Conservation (phyloP, 2,797 vertebrate genomes). For the Parotocinclus haroldoi region DNA sequence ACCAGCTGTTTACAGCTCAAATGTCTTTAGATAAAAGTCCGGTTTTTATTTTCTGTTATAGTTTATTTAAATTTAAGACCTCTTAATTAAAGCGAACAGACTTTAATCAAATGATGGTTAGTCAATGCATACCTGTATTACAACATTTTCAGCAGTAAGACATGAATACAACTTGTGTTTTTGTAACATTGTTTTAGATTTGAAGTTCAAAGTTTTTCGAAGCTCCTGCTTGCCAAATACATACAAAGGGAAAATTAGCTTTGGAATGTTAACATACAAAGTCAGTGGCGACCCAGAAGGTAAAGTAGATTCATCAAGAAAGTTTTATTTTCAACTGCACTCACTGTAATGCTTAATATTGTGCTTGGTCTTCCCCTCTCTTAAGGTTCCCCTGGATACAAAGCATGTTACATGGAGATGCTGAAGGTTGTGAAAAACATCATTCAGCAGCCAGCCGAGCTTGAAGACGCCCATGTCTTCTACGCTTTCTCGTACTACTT, state of each 20-base stretch:
- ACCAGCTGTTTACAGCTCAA: too few species aligned
- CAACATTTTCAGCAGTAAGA: too few species aligned
- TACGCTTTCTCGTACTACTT: slow-evolving; percentile 97
- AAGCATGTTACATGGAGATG: slow-evolving; percentile 86
- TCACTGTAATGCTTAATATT: background rate
- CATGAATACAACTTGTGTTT: background rate
- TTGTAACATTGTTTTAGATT: slow-evolving; percentile 47
- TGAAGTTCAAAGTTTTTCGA: slow-evolving; percentile 73
- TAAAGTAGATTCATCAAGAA: slow-evolving; percentile 51
- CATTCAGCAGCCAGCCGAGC: slow-evolving; percentile 83
- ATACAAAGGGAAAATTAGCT: slow-evolving; percentile 84
- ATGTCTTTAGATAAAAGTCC: too few species aligned
- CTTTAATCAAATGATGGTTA: too few species aligned
- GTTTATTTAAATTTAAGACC: too few species aligned
- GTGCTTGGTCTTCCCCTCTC: background rate
- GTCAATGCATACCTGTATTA: too few species aligned
- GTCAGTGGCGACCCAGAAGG: slow-evolving; percentile 85
- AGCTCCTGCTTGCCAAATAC: slow-evolving; percentile 88
- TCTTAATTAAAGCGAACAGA: too few species aligned
- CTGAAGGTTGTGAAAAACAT: slow-evolving; percentile 81
- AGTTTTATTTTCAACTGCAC: background rate
- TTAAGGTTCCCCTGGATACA: slow-evolving; percentile 82
- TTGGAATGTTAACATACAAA: slow-evolving; percentile 82
- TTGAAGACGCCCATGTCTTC: slow-evolving; percentile 74
- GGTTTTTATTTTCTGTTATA: too few species aligned